phyloP scores from a whole-genome alignment of 2,797 vertebrate species.

The Etheostoma perlongum region DNA sequence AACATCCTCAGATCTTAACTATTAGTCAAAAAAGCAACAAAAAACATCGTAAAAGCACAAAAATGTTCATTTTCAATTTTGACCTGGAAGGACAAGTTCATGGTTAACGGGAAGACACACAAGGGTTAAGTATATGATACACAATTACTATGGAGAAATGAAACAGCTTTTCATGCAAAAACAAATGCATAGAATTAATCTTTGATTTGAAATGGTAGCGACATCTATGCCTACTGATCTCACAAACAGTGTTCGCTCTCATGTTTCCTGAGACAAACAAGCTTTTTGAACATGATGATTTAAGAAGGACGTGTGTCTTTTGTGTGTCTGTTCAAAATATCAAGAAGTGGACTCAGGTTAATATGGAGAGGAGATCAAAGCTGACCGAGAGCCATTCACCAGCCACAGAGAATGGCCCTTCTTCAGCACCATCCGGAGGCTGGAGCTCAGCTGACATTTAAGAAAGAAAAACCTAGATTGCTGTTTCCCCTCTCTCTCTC shows the following conservation, averaged over 20 bases:
- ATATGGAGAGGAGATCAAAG: slow-evolving; percentile 75
- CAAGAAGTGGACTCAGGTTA: slow-evolving; percentile 63
- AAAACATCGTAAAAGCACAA: too few relatives aligned
- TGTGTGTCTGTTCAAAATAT: slow-evolving; percentile 61
- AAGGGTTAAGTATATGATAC: too few relatives aligned
- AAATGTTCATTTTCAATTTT: too few relatives aligned
- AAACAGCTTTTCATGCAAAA: neutral
- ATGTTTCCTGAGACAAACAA: slow-evolving; percentile 32
- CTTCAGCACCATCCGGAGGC: slow-evolving; percentile 56
- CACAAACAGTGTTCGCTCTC: slow-evolving; percentile 11
- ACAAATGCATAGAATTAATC: neutral
- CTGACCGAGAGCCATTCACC: slow-evolving; percentile 58
- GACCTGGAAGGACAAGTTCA: too few relatives aligned
- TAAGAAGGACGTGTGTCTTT: slow-evolving; percentile 8
- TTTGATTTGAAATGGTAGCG: neutral
- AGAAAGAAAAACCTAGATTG: slow-evolving; percentile 42
- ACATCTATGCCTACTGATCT: neutral
- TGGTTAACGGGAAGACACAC: too few relatives aligned
- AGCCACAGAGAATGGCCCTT: slow-evolving; percentile 50
- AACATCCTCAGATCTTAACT: too few relatives aligned
- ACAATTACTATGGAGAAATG: neutral
- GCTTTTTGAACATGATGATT: slow-evolving; percentile 43
- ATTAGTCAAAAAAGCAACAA: too few relatives aligned
- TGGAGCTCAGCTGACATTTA: slow-evolving; percentile 74
- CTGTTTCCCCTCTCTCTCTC: slow-evolving; percentile 14